These are phyloP conservation scores for Larimichthys polyactis DNA, from an alignment of 2,113 vertebrate species.

Conservation along the genomic window DNA sequence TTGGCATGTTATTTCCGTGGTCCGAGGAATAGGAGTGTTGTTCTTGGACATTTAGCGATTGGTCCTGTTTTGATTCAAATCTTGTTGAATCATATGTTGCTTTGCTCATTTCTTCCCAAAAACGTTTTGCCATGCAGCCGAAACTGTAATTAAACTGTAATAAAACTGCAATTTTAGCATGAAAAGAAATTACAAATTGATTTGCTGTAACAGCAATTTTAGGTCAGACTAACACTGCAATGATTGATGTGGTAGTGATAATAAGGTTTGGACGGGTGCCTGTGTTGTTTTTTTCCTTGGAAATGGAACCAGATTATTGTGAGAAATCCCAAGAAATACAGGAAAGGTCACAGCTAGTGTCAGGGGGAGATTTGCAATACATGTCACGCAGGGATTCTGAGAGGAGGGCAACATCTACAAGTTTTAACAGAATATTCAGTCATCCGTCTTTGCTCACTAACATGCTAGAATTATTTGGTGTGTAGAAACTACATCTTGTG, in stretches of 20 bases:
- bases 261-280: not conserved
- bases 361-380: too few species aligned
- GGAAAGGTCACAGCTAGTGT: too few species aligned
- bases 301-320: not conserved
- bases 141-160: not conserved
- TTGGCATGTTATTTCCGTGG: not conserved
- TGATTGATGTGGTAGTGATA: too few species aligned
- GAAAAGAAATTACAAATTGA: not conserved
- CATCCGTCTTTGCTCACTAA: too few species aligned
- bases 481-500: too few species aligned
- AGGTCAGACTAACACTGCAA: not conserved
- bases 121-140: too few species aligned
- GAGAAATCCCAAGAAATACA: not conserved
- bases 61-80: not conserved
- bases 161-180: not conserved
- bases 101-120: not conserved
- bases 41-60: not conserved
- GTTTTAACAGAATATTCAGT: too few species aligned
- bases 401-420: too few species aligned
- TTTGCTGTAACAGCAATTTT: not conserved
- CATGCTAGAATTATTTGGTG: too few species aligned
- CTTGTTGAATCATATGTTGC: not conserved
- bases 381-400: too few species aligned
- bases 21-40: not conserved
- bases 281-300: not conserved